These are phyloP conservation scores for Melipona bicolor DNA, from an alignment of 2,888 invertebrate genomes.

Conservation along the genomic window DNA sequence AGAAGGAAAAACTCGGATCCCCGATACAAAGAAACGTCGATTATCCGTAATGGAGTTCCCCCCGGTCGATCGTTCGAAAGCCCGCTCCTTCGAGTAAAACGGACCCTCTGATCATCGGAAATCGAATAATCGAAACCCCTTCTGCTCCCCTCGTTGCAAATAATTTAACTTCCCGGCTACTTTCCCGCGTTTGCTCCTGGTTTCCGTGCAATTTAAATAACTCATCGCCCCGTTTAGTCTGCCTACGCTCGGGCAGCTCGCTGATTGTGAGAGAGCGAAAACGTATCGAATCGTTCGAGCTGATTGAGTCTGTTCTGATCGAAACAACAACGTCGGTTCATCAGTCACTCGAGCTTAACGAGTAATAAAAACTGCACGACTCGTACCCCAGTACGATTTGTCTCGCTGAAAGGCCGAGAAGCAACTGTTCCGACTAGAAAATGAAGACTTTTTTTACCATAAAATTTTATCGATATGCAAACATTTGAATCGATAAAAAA, in stretches of 20 bases:
- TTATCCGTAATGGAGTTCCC: constrained; percentile 46
- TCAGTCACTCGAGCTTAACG: not conserved
- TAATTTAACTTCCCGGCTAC: constrained; percentile 39
- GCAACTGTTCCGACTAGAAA: too few relatives aligned
- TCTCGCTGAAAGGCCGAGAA: too few relatives aligned
- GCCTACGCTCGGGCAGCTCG: too few relatives aligned
- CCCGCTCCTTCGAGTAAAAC: constrained; percentile 20
- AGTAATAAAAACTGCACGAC: not conserved
- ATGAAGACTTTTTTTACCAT: too few relatives aligned
- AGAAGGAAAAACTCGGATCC: constrained; percentile 27
- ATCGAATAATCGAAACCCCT: constrained; percentile 45
- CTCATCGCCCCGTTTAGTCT: too few relatives aligned
- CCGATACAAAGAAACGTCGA: constrained; percentile 38
- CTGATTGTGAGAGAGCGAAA: not conserved
- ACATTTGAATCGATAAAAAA: too few relatives aligned
- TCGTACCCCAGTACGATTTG: too few relatives aligned
- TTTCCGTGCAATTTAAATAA: not conserved
- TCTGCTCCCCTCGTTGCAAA: constrained; percentile 14
- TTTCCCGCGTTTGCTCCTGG: constrained; percentile 6
- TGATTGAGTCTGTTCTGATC: not conserved
- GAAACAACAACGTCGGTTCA: not conserved
- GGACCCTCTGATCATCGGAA: constrained; percentile 43
- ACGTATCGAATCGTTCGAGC: not conserved
- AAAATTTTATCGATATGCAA: too few relatives aligned
- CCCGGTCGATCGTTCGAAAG: constrained; percentile 17